Evolutionary conservation across 2,888 invertebrate species (phyloP).

Genomic region (Opisthograptis luteolata): DNA sequence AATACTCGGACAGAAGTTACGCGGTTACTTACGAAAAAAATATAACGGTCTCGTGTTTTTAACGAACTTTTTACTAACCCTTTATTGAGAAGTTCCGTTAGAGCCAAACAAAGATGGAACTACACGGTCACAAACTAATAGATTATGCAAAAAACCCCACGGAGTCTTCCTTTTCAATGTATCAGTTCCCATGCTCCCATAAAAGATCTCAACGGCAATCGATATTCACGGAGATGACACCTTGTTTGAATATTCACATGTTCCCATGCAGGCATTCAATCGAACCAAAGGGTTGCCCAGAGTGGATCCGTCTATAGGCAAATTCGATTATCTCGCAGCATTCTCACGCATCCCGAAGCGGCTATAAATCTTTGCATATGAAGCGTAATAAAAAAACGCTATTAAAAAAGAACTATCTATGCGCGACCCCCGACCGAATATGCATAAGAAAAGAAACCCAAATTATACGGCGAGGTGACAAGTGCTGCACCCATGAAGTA

Average conservation of each 20-base stretch:
- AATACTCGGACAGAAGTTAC: conserved; percentile 66
- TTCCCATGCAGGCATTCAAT: conserved; percentile 80
- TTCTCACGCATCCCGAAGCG: conserved; percentile 77
- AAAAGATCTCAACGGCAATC: conserved; percentile 77
- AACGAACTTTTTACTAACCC: conserved; percentile 72
- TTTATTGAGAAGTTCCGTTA: conserved; percentile 73
- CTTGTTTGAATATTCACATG: conserved; percentile 83
- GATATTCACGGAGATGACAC: conserved; percentile 84
- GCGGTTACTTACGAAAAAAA: conserved; percentile 50
- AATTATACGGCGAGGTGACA: conserved; percentile 82
- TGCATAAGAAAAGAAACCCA: conserved; percentile 81
- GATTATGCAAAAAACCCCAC: conserved; percentile 80
- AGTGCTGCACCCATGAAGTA: conserved; percentile 70
- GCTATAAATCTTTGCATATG: conserved; percentile 83
- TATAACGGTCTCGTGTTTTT: conserved; percentile 73
- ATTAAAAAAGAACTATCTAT: conserved; percentile 81
- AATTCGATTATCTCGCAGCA: conserved; percentile 81
- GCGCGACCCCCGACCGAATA: conserved; percentile 72
- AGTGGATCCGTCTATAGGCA: conserved; percentile 80
- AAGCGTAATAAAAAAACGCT: conserved; percentile 73
- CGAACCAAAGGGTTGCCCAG: conserved; percentile 71
- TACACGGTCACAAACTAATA: conserved; percentile 63
- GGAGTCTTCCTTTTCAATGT: conserved; percentile 78
- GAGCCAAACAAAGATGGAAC: conserved; percentile 61
- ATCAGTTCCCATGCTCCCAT: conserved; percentile 80